Evolutionary conservation across 2,888 invertebrate species (phyloP).

Genomic region (Trichogramma dendrolimi): DNA sequence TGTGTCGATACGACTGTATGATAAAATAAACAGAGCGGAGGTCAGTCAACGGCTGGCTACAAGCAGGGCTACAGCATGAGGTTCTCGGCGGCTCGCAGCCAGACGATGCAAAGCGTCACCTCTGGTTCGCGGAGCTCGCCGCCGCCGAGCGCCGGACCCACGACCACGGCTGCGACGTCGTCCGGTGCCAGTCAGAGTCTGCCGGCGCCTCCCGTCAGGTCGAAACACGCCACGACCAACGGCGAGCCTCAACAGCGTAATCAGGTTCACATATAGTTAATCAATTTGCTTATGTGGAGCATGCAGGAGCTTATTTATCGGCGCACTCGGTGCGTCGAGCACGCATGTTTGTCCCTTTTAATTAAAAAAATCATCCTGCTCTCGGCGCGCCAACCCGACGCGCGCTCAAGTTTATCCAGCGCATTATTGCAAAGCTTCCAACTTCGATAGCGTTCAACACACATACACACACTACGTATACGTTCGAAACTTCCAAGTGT

Average conservation of each 20-base stretch:
- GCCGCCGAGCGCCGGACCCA: conserved; percentile 35
- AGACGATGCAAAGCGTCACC: conserved; percentile 56
- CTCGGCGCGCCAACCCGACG: too few species aligned
- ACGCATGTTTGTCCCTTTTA: too few species aligned
- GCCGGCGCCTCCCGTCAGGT: conserved; percentile 27
- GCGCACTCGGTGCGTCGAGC: conserved; percentile 8
- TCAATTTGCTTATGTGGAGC: too few species aligned
- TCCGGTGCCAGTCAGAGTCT: conserved; percentile 33
- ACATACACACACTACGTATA: too few species aligned
- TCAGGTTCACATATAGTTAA: background rate
- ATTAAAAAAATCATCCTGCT: too few species aligned
- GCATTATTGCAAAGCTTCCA: too few species aligned
- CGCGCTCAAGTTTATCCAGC: too few species aligned
- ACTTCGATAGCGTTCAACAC: too few species aligned
- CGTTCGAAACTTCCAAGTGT: too few species aligned
- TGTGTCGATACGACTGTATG: background rate
- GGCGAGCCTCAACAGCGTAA: conserved; percentile 39
- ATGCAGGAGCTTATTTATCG: too few species aligned
- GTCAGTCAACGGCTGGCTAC: conserved; percentile 37
- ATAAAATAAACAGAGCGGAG: conserved; percentile 35
- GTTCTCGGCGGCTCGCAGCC: conserved; percentile 53
- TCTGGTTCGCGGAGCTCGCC: conserved; percentile 49
- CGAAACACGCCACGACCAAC: conserved; percentile 39
- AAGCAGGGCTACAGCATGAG: conserved; percentile 54
- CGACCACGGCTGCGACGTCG: conserved; percentile 26